These are phyloP conservation scores for Hippolais icterina DNA, from an alignment of 2,113 vertebrate species.

Conservation along the genomic window DNA sequence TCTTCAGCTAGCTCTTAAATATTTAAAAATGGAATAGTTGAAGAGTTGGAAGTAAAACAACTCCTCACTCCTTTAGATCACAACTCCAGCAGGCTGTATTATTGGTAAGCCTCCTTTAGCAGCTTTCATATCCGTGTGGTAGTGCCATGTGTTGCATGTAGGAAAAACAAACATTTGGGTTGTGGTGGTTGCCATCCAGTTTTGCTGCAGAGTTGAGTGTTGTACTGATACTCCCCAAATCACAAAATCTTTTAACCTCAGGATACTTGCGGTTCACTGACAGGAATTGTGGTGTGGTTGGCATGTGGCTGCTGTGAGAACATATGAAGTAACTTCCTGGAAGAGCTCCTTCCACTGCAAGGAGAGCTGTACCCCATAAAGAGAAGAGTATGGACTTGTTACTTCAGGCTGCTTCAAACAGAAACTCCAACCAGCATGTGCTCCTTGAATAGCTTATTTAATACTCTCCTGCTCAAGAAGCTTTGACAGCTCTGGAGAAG, in stretches of 20 bases:
- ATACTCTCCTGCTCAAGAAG: not conserved
- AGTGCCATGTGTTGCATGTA: not conserved
- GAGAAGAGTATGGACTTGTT: not conserved
- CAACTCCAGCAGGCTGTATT: not conserved
- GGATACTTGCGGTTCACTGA: not conserved
- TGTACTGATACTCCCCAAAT: not conserved
- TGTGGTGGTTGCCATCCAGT: fast-evolving
- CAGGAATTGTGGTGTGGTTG: not conserved
- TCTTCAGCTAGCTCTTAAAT: not conserved
- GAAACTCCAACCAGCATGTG: not conserved
- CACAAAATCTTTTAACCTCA: not conserved
- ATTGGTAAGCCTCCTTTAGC: not conserved
- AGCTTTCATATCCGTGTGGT: not conserved
- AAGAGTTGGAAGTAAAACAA: not conserved
- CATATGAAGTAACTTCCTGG: not conserved
- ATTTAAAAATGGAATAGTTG: not conserved
- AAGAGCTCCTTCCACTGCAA: not conserved
- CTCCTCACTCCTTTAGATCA: not conserved
- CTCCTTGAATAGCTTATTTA: not conserved
- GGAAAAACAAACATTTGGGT: not conserved
- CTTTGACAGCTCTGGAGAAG: not conserved
- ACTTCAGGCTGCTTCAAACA: not conserved
- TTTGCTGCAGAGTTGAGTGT: not conserved
- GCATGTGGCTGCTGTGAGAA: not conserved
- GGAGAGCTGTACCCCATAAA: not conserved